phyloP scores from a whole-genome alignment of 2,797 vertebrate genomes.

The Fratercula arctica region DNA sequence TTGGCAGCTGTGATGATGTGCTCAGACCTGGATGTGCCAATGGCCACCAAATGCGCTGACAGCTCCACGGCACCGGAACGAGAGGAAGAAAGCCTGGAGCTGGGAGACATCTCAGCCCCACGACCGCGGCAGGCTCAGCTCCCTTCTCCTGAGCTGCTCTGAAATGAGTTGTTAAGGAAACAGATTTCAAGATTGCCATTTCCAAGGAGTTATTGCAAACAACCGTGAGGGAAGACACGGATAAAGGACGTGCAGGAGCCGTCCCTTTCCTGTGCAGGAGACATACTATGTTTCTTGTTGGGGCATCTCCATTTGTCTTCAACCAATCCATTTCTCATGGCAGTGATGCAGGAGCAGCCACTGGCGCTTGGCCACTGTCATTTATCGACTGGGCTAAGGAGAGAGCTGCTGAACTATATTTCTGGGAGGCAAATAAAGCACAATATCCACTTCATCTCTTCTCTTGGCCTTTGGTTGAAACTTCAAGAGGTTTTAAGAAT shows the following conservation, averaged over 20 bases:
- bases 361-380: neutral
- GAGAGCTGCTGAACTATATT: neutral
- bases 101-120: neutral
- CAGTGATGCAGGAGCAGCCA: neutral
- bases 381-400: neutral
- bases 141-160: neutral
- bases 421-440: neutral
- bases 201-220: conserved; percentile 20
- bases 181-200: neutral
- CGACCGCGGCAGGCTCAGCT: accelerated
- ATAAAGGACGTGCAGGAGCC: neutral
- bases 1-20: neutral
- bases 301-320: neutral
- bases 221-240: neutral
- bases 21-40: neutral
- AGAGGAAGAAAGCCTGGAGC: neutral
- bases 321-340: neutral
- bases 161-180: conserved; percentile 35
- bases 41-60: neutral
- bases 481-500: neutral
- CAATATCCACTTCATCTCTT: neutral
- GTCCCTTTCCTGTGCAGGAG: neutral
- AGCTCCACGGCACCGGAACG: accelerated
- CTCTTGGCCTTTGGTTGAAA: neutral
- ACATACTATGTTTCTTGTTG: accelerated